phyloP scores from a whole-genome alignment of 2,113 vertebrate genomes.

The Actenoides hombroni region DNA sequence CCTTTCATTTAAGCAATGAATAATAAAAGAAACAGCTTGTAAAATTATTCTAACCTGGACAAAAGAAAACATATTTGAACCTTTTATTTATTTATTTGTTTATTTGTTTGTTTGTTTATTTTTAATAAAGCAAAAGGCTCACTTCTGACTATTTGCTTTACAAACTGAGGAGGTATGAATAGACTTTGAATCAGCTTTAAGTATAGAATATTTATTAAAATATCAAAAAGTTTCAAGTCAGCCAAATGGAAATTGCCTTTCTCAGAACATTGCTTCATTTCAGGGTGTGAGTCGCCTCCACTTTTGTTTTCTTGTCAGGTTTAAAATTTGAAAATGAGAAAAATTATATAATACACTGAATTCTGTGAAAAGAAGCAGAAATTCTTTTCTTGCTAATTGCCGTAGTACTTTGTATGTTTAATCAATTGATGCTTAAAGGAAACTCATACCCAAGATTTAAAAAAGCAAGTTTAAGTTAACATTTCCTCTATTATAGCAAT shows the following conservation, averaged over 20 bases:
- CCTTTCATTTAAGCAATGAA: neutral
- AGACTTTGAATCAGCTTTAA: neutral
- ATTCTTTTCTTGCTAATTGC: neutral
- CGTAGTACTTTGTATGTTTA: neutral
- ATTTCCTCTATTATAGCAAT: neutral
- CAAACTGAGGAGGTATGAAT: neutral
- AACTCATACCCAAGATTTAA: neutral
- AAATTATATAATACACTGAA: neutral
- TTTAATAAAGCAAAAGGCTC: neutral
- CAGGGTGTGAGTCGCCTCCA: neutral
- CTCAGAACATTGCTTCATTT: neutral
- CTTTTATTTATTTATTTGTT: neutral
- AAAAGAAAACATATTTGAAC: neutral
- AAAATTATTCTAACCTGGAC: neutral
- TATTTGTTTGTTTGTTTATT: neutral
- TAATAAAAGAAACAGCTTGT: neutral
- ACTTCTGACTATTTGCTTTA: neutral
- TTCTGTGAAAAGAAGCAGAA: neutral
- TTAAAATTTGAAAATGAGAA: constrained; percentile 11
- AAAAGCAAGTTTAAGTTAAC: neutral
- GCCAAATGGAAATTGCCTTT: neutral
- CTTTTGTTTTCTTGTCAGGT: neutral
- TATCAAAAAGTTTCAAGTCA: neutral
- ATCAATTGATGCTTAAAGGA: neutral
- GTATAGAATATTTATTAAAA: constrained; percentile 6